Evolutionary conservation across 1,140 invertebrate genomes (phyloP).

Genomic region (Belonocnema kinseyi): DNA sequence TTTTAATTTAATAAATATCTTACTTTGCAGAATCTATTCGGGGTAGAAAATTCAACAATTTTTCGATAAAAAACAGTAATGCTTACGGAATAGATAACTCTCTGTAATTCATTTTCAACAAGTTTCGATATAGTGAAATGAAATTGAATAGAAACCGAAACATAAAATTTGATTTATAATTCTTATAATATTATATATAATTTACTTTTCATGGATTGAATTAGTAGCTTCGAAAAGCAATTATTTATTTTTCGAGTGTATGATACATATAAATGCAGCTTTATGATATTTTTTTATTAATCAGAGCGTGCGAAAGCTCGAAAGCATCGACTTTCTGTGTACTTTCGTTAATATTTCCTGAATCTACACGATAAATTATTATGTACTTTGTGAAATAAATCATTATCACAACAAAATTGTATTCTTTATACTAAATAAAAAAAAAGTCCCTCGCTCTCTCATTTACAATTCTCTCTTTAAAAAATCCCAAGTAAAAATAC

Average conservation of each 20-base stretch:
- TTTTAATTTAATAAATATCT: conserved; percentile 16
- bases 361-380: background rate
- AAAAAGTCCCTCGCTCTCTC: conserved; percentile 3
- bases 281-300: background rate
- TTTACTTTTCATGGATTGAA: background rate
- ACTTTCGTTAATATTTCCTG: background rate
- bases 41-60: conserved; percentile 24
- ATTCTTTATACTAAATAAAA: background rate
- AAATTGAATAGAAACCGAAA: background rate
- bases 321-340: background rate
- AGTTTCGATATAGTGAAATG: background rate
- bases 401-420: background rate
- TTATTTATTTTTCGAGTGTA: conserved; percentile 14
- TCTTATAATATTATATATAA: background rate
- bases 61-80: conserved; percentile 10
- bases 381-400: background rate
- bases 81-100: conserved; percentile 9
- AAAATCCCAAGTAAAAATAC: background rate
- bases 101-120: conserved; percentile 27
- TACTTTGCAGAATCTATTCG: conserved; percentile 7
- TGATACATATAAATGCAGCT: background rate
- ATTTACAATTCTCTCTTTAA: background rate
- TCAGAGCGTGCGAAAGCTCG: background rate
- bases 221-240: conserved; percentile 19
- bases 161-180: background rate